Evolutionary conservation across 2,888 invertebrate genomes (phyloP), one percentile per base, ranked within the genome.

Genomic region (Zygaena filipendulae): DNA sequence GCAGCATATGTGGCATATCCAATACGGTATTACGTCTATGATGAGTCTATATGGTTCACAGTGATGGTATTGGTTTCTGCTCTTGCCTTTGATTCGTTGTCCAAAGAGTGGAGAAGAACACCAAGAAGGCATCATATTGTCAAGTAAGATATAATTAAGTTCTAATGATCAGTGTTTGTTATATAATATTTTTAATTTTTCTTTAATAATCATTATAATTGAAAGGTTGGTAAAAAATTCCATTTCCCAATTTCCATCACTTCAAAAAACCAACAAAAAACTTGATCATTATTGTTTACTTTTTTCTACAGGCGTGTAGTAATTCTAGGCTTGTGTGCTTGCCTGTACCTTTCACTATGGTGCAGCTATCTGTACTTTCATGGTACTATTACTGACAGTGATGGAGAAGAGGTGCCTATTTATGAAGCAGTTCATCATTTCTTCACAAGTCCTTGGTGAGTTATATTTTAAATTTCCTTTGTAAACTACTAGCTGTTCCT

Each of bases 351-450:
- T 2, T 83, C 85, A 0, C 55, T 95, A 3, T 91, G 92, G 89
- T 74, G 84, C 24, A 87, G 91, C 30, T 92, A 89, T 49, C 67
- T 96, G 11, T 94, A 91, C 59, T 95, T 92, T 71, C 94, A 96
- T 54, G 92, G 93, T 8, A 90, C 88, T 35, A 82, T 95, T 28
- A 89, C 89, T 0, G 92, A 94, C 59, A 85, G 86, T 40, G 87
- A 91, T 35, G 95, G 95, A 1, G 93, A 95, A 38, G 90, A 91
- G 53, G 87, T 95, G 8, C 93, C 92, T 16, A 80, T 96, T 2
- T 88, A 92, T 35, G 95, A 95, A 57, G 95, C 95, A 0, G 46
- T 96, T 1, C 86, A 88, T 44, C 92, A 97, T 60, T 93, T 97
- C 66, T 87, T 95, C 46, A 92, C 91, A 3, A 92, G 93, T 3